Evolutionary conservation across 2,797 vertebrate genomes (phyloP).

Genomic region (Orestias chungarensis): DNA sequence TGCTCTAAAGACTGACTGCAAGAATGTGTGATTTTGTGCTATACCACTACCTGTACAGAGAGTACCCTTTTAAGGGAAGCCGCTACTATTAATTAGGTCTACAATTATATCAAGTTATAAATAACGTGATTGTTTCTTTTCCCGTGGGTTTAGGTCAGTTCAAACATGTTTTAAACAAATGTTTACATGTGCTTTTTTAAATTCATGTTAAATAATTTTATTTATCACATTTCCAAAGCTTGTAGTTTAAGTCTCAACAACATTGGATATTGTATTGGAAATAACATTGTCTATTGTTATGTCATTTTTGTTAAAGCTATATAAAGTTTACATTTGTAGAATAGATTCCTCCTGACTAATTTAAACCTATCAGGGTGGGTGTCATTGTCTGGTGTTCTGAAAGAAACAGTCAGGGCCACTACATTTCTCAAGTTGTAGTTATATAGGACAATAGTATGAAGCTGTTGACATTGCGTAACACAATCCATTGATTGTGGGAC

Average conservation of each 20-base stretch:
- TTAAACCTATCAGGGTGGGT: background rate
- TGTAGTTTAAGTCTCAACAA: background rate
- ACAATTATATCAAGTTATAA: slow-evolving; percentile 4
- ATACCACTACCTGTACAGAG: background rate
- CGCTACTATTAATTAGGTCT: slow-evolving; percentile 25
- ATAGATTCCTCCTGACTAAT: background rate
- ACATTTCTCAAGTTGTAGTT: background rate
- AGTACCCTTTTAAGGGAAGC: slow-evolving; percentile 33
- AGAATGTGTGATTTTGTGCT: slow-evolving; percentile 24
- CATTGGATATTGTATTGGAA: too few relatives aligned
- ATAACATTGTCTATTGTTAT: background rate
- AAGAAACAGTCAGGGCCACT: background rate
- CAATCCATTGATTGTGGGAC: background rate
- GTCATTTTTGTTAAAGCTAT: background rate
- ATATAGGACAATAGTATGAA: background rate
- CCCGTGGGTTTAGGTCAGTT: background rate
- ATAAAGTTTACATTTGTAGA: background rate
- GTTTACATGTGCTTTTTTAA: too few relatives aligned
- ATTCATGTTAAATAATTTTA: too few relatives aligned
- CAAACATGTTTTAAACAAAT: too few relatives aligned
- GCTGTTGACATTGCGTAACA: too few relatives aligned
- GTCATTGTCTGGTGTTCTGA: background rate
- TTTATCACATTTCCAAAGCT: too few relatives aligned
- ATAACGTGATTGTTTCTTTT: background rate
- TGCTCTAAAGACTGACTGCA: background rate